Base-by-base conservation (phyloP, 2,797 vertebrate genomes). In the Leontocebus nigricollis region DNA sequence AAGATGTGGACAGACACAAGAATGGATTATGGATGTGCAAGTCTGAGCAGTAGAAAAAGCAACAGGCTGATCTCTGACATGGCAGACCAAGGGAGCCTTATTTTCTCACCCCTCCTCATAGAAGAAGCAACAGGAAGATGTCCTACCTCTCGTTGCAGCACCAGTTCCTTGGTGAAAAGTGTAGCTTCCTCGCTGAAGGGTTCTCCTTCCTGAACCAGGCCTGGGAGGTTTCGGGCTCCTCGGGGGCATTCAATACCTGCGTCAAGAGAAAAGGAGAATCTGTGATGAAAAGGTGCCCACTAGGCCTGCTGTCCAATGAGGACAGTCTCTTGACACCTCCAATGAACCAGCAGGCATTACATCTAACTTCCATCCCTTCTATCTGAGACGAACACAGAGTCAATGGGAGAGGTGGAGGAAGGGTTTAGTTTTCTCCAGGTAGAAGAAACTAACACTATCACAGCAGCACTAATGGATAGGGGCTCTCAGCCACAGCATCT, bases 141-240 rank as follows among this genome's bases (percentile, higher is more conserved):
- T 26, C 99, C 98, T 99, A 99, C 99, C 99, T 99, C 99, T 90
- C 99, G 98, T 94, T 99, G 99, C 96, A 99, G 98, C 97, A 99
- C 99, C 98, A 99, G 99, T 97, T 99, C 99, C 99, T 99, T 99
- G 98, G 99, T 99, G 99, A 99, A 99, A 94, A 99, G 98, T 22
- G 98, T 99, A 97, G 99, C 99, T 97, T 99, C 99, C 27, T 99
- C 99, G n/a, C 99, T 99, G 99, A 99, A 99, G 27, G 99, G 99
- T 75, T 99, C 99, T 0, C 99, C 99, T 96, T 99, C 99, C 98
- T 99, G 99, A 77, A 99, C 96, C 85, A 99, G 98, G 70, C 99
- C 99, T 0, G 99, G 99, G 19, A 98, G 98, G 98, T 99, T 99
- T 82, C 99, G 98, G 95, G 99, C 99, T 26, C 99, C 99, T 48